Percentiles rank a stretch among this genome's conserved stretches.
Conservation (phyloP, 1,140 invertebrate genomes). For the Lethocerus indicus region DNA sequence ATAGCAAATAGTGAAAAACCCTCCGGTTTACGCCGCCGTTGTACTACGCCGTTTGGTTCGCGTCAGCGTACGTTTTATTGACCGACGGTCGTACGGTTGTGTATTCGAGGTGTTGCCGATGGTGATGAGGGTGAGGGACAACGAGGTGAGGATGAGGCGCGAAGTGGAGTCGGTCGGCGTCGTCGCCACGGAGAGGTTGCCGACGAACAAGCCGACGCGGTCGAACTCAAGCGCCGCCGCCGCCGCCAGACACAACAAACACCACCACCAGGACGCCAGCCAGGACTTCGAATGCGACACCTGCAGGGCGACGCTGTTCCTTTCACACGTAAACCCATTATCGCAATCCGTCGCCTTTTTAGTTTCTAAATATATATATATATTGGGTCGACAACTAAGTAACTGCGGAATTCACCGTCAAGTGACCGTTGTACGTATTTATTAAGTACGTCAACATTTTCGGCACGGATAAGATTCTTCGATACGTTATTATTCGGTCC, state of each 20-base stretch:
- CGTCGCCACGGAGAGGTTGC: constrained; percentile 40
- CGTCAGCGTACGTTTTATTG: not conserved
- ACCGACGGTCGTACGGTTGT: not conserved
- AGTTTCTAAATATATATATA: too few species aligned
- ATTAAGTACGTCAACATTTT: too few species aligned
- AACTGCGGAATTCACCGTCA: too few species aligned
- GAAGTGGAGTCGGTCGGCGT: constrained; percentile 38
- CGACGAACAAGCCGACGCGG: constrained; percentile 22
- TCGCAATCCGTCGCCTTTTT: not conserved
- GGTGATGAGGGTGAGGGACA: constrained; percentile 29
- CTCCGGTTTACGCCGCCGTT: not conserved
- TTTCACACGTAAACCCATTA: constrained; percentile 47
- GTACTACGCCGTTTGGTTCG: not conserved
- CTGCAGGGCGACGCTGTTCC: constrained; percentile 58
- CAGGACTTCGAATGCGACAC: constrained; percentile 61
- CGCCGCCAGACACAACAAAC: constrained; percentile 30
- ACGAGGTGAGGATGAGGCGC: constrained; percentile 34
- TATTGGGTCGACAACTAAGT: too few species aligned
- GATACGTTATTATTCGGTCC: too few species aligned
- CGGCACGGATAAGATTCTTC: too few species aligned
- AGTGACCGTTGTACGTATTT: too few species aligned
- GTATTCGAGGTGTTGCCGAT: constrained; percentile 28
- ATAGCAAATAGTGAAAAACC: not conserved
- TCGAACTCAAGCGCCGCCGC: too few species aligned
- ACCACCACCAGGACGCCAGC: constrained; percentile 33